A percentile compares a stretch with the other conserved stretches of the same genome.
These are phyloP conservation scores for Macaria liturata DNA, from an alignment of 2,888 invertebrate species.

Conservation along the genomic window DNA sequence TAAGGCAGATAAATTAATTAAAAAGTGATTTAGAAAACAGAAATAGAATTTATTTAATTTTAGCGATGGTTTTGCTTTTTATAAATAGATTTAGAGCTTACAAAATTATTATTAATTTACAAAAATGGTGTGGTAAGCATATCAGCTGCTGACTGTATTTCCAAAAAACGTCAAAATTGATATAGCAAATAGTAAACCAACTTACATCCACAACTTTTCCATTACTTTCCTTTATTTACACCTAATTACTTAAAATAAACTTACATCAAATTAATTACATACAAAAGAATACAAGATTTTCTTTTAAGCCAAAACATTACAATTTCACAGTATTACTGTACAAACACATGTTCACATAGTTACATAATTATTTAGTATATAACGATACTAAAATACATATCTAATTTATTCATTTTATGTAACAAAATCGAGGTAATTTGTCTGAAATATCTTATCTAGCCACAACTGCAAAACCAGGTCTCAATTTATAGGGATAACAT, in stretches of 20 bases:
- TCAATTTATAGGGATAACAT: slow-evolving; percentile 28
- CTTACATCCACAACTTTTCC: too few relatives aligned
- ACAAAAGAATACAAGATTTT: neutral
- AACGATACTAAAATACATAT: too few relatives aligned
- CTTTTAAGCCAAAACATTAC: too few relatives aligned
- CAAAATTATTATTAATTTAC: neutral
- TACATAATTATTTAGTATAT: too few relatives aligned
- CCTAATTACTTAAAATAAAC: too few relatives aligned
- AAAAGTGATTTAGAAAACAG: slow-evolving; percentile 11
- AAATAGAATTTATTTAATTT: slow-evolving; percentile 18
- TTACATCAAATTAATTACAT: too few relatives aligned
- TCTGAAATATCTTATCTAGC: slow-evolving; percentile 25
- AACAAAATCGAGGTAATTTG: slow-evolving; percentile 20
- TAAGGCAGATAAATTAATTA: slow-evolving; percentile 4
- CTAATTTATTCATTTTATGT: too few relatives aligned
- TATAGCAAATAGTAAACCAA: neutral
- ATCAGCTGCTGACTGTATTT: neutral
- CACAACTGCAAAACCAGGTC: slow-evolving; percentile 16
- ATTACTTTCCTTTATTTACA: too few relatives aligned
- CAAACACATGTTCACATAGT: too few relatives aligned
- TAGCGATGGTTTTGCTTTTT: slow-evolving; percentile 1
- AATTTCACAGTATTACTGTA: too few relatives aligned
- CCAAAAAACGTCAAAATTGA: neutral
- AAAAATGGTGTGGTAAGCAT: neutral
- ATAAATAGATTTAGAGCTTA: neutral